These are phyloP conservation scores for Hirtodrosophila trivittata DNA, from an alignment of 2,888 invertebrate species.

Conservation along the genomic window DNA sequence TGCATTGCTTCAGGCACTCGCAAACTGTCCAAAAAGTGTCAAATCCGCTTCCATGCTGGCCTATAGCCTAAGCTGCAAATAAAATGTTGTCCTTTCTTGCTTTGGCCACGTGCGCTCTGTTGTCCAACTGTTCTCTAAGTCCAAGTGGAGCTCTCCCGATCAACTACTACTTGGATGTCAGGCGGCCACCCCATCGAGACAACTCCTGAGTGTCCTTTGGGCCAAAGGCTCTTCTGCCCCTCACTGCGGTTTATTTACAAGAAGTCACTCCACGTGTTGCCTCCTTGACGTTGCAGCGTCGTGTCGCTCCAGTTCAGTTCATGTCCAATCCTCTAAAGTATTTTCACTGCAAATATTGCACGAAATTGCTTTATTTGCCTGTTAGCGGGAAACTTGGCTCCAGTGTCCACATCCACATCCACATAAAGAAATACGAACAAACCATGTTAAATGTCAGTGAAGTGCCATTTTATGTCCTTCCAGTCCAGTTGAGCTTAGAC, in stretches of 20 bases:
- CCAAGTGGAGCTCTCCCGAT: constrained; percentile 8
- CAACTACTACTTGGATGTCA: constrained; percentile 13
- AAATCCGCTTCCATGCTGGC: constrained; percentile 54
- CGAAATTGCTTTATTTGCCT: constrained; percentile 64
- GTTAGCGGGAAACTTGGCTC: constrained; percentile 40
- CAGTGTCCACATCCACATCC: constrained; percentile 30
- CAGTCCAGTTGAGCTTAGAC: too few relatives aligned
- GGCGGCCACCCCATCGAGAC: constrained; percentile 23
- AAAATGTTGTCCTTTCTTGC: constrained; percentile 19
- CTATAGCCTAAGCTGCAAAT: constrained; percentile 40
- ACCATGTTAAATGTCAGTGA: not conserved
- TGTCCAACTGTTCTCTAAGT: constrained; percentile 35
- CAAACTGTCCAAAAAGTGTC: constrained; percentile 63
- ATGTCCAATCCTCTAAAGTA: constrained; percentile 29
- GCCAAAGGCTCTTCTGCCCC: constrained; percentile 23
- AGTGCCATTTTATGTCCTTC: not conserved
- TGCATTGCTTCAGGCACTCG: constrained; percentile 38
- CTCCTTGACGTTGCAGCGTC: constrained; percentile 1
- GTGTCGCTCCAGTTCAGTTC: constrained; percentile 12
- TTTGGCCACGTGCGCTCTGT: constrained; percentile 17
- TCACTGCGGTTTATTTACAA: constrained; percentile 60
- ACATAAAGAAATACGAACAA: constrained; percentile 15
- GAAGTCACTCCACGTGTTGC: constrained; percentile 40
- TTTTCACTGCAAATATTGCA: constrained; percentile 55
- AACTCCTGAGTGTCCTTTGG: constrained; percentile 35